A percentile compares a stretch with the other conserved stretches of the same genome.
phyloP scores from a whole-genome alignment of 1,140 invertebrate species.

The Propsilocerus akamusi region DNA sequence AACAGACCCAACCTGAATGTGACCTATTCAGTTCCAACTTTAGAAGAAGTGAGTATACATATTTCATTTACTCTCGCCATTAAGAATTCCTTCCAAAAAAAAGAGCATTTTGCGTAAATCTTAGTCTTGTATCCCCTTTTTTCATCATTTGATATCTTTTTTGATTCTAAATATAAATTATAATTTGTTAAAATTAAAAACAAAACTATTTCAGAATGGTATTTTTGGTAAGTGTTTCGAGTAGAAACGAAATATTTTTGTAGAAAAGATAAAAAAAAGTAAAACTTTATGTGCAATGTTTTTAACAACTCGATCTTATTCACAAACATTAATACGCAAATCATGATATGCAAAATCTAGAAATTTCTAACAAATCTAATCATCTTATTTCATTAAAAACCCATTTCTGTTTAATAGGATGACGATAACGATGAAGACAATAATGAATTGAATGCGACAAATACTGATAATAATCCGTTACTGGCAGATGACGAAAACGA shows the following conservation, averaged over 20 bases:
- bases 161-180: no score
- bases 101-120: background rate
- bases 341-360: no score
- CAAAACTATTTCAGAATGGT: no score
- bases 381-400: no score
- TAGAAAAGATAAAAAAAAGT: background rate
- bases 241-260: no score
- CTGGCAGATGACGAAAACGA: background rate
- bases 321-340: no score
- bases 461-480: background rate
- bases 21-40: constrained; percentile 67
- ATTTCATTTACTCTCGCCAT: constrained; percentile 3
- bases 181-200: no score
- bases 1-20: constrained; percentile 65
- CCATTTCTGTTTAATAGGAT: background rate
- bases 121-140: background rate
- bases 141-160: constrained; percentile 1
- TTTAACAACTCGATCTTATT: no score
- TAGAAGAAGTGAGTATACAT: constrained; percentile 45
- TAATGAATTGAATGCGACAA: background rate
- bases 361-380: no score
- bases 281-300: background rate
- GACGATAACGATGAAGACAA: background rate
- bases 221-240: no score
- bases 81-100: background rate